These are phyloP conservation scores for Caenorhabditis wallacei DNA, from an alignment of 2,888 invertebrate genomes.

Conservation along the genomic window DNA sequence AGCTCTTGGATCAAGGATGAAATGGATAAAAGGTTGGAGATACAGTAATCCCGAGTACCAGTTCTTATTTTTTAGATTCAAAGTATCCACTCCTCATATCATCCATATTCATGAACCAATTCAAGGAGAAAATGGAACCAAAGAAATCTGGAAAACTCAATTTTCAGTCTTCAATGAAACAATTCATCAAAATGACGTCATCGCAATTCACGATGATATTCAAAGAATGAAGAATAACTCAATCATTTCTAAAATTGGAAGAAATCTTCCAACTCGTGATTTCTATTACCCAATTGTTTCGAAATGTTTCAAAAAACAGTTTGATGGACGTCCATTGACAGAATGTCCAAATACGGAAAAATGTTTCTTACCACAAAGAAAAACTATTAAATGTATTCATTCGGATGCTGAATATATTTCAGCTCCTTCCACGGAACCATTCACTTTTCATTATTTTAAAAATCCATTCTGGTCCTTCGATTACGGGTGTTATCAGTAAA, in stretches of 20 bases:
- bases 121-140: neutral
- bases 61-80: constrained; percentile 2
- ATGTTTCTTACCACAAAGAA: constrained; percentile 38
- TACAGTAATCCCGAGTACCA: too few species aligned
- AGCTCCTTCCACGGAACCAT: constrained; percentile 21
- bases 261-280: constrained; percentile 12
- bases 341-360: constrained; percentile 42
- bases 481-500: constrained; percentile 57
- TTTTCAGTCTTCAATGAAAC: constrained; percentile 42
- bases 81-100: neutral
- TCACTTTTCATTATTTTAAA: constrained; percentile 35
- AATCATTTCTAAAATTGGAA: neutral
- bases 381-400: constrained; percentile 40
- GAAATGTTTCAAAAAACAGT: constrained; percentile 40
- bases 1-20: constrained; percentile 31
- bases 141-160: constrained; percentile 1
- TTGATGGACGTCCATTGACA: constrained; percentile 5
- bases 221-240: constrained; percentile 9
- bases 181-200: constrained; percentile 30
- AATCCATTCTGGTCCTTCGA: constrained; percentile 21
- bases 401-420: constrained; percentile 47
- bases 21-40: neutral
- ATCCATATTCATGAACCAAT: neutral
- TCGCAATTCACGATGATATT: constrained; percentile 34
- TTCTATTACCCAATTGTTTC: constrained; percentile 28